Base-by-base conservation (phyloP, 2,113 vertebrate genomes). In the Todiramphus saurophagus region DNA sequence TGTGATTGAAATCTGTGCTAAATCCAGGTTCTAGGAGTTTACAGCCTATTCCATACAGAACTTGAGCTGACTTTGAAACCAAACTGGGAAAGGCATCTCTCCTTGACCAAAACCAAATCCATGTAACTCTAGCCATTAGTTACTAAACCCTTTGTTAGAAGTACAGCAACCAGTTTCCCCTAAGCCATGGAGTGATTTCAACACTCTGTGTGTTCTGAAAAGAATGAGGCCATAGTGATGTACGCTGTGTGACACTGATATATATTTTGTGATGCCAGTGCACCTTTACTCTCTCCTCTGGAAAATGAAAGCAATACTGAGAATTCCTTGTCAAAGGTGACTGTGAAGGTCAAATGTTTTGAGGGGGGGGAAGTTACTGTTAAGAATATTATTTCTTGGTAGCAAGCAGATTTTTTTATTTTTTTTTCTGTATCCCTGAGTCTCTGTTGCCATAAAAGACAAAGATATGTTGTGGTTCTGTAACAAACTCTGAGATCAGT, bases 401-500 rank as follows among this genome's bases (percentile, higher is more conserved):
- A 62, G 12, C 44, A 73, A 73, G 17, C 7, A 60, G 20, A 41
- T 55, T 63, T 87, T 16, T 73, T 75, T 53, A 13, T 24, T 50
- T 48, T 48, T 11, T 43, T 46, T 46, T 75, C 75, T 90, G 53
- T 88, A 24, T 80, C 3, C 15, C 46, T 69, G 55, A 89, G 79
- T 96, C 16, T 77, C 43, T 89, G 31, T 84, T 90, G 72, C 82
- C 50, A 75, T 55, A 82, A 80, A 94, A 97, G 73, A 86, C 43
- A 80, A 72, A 95, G 76, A 35, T 7, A 30, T 64, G 37, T 39
- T 2, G 5, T 69, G 20, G 19, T 70, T 79, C 48, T 94, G 37
- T 66, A 80, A 79, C 51, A 93, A 70, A 48, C 21, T 73, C 60
- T 66, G 33, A 88, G 35, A 80, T 75, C 64, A 77, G 39, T 18